Evolutionary conservation across 2,888 invertebrate species (phyloP), one percentile per base, ranked within the genome.

Genomic region (Drosophila merina): DNA sequence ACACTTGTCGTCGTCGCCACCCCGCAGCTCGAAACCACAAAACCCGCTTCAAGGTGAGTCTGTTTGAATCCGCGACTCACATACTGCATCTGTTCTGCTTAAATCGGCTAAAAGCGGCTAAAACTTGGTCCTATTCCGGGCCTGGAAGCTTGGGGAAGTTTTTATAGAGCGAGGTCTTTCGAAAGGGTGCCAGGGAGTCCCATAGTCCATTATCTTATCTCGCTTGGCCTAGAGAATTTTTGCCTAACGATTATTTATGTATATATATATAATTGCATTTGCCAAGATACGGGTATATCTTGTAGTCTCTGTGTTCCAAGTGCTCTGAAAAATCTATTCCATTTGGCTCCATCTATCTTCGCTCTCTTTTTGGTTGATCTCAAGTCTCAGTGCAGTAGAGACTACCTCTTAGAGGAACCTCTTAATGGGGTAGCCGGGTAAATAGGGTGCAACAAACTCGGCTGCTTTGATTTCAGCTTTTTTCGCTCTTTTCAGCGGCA

Each of bases 31-130:
- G 4, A 58, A 63, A 63, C 63, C 20, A 48, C 4, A 54, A 60
- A 79, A 75, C 72, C 66, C 57, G 72, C 77, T 85, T 80, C 88
- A 84, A 84, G 88, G 84, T 84, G 71, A 84, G 84, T 88, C 74
- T 84, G 76, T 81, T 86, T 80, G 74, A 71, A 73, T 20, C 20
- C 33, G 28, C 26, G 85, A 86, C 86, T 57, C 57, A 80, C 86
- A 12, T 2, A 36, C n/a, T 36, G 36, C 36, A 36, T 36, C 36
- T 36, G 36, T 36, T 87, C 72, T 49, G 40, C 8, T 4, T 12
- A 36, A 6, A 33, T 33, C 9, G 33, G 8, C 30, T 30, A 8
- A 20, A 20, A 20, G 20, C 0, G 9, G 33, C 33, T 33, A 2
- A 33, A 8, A 8, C 7, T 30, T 3, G 7, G 36, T 12, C 6